phyloP scores from a whole-genome alignment of 2,888 invertebrate genomes.

The Orthonevra nobilis region DNA sequence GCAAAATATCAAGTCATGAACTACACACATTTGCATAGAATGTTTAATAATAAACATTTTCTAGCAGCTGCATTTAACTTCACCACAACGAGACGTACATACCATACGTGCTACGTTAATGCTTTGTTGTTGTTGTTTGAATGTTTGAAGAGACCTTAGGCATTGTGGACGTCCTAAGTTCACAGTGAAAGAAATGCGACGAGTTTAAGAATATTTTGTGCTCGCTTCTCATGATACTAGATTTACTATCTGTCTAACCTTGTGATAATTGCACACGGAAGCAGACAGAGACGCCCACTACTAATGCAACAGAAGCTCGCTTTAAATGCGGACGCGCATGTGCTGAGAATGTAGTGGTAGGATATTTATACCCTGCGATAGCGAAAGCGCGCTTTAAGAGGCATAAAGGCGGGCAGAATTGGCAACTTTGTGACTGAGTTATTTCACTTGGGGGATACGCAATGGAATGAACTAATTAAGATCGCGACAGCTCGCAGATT shows the following conservation, averaged over 20 bases:
- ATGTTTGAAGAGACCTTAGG: not conserved
- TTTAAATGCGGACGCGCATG: no score
- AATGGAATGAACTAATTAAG: no score
- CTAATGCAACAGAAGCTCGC: no score
- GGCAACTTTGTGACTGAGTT: no score
- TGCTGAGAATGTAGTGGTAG: no score
- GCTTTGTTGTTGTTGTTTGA: no score
- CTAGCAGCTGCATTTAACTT: conserved; percentile 49
- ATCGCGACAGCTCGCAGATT: no score
- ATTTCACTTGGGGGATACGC: no score
- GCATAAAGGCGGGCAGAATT: no score
- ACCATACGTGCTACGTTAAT: no score
- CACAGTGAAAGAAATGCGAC: conserved; percentile 1
- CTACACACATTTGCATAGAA: conserved; percentile 7
- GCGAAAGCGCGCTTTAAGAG: no score
- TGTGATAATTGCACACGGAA: conserved; percentile 64
- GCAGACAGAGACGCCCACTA: conserved; percentile 16
- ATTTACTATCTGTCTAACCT: conserved; percentile 50
- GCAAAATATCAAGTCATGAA: not conserved
- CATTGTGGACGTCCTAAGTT: not conserved
- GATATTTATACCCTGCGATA: no score
- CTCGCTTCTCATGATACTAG: not conserved
- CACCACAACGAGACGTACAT: conserved; percentile 35
- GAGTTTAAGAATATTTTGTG: conserved; percentile 18
- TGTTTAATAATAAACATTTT: conserved; percentile 26